Evolutionary conservation across 64 coral and sea anemone genomes (phyloP), one percentile per base, ranked within the genome.

Genomic region (Catalaphyllia jardinei): DNA sequence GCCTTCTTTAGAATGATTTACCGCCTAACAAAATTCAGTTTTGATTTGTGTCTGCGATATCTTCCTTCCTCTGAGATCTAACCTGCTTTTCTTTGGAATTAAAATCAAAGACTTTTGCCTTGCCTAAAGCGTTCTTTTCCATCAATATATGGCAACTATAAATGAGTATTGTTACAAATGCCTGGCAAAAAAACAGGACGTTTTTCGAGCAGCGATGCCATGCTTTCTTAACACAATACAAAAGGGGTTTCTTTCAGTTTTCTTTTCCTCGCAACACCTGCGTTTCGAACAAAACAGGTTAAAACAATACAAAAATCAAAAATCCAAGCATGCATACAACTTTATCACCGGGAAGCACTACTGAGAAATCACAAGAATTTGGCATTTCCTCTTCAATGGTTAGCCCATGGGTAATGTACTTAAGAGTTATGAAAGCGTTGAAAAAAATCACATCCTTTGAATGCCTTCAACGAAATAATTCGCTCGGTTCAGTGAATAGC

Each of bases 381-480:
- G 6, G 25, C 1, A 69, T 69, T 69, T 69, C n/a, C 22, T 25
- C 65, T 27, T 25, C n/a, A 27, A 10, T 27, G 2, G 29, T 69
- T 25, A 7, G 22, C 25, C 25, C 65, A 69, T n/a, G 35, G 18
- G 33, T 22, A 13, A 27, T 8, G 49, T 29, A 27, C 63, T 85
- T 29, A 0, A 71, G n/a, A 71, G 29, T 14, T 85, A 62, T 31
- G 0, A 85, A 65, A 85, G 62, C 81, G 81, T 85, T 50, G 62
- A 10, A 71, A 85, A 67, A 71, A 5, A 24, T 49, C 81, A 35
- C 81, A 85, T 85, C 81, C 25, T 85, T 85, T n/a, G 62, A 67
- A 85, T 85, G 35, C 38, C 63, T 67, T 85, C 81, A 51, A 62
- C 81, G 24, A 51, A 71, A 49, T 2, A 25, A 14, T 38, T 71